Conservation (phyloP, 2,888 invertebrate species). For the Aphodius granarius region DNA sequence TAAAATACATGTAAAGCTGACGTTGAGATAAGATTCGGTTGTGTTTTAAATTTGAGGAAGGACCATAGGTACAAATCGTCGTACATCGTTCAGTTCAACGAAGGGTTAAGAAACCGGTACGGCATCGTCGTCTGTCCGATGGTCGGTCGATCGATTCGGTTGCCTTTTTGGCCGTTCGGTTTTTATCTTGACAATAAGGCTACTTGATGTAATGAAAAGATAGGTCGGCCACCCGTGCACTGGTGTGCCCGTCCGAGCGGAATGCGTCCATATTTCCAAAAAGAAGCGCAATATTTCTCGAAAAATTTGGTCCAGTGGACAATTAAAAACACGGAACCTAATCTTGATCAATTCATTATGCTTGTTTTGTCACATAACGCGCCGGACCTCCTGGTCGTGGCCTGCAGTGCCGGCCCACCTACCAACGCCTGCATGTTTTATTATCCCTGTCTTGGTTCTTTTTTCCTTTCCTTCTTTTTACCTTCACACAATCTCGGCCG, state of each 20-base stretch:
- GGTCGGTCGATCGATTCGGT: neutral
- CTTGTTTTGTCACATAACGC: constrained; percentile 54
- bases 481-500: constrained; percentile 47
- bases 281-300: constrained; percentile 35
- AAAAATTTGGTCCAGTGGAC: constrained; percentile 50
- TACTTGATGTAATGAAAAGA: constrained; percentile 29
- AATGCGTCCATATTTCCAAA: constrained; percentile 34
- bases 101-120: constrained; percentile 9
- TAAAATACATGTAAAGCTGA: neutral
- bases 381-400: constrained; percentile 52
- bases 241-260: constrained; percentile 23
- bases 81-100: neutral
- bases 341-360: constrained; percentile 54
- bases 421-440: constrained; percentile 50
- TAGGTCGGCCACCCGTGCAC: constrained; percentile 29
- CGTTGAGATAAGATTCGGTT: neutral
- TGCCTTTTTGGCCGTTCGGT: neutral
- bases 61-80: neutral
- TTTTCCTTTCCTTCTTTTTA: constrained; percentile 41
- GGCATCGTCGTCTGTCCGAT: neutral
- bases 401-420: constrained; percentile 48
- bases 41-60: neutral
- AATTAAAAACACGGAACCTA: constrained; percentile 52
- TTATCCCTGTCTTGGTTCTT: constrained; percentile 46
- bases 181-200: constrained; percentile 24